Base-by-base conservation (phyloP, 2,113 vertebrate genomes). In the Nothoprocta pentlandii region DNA sequence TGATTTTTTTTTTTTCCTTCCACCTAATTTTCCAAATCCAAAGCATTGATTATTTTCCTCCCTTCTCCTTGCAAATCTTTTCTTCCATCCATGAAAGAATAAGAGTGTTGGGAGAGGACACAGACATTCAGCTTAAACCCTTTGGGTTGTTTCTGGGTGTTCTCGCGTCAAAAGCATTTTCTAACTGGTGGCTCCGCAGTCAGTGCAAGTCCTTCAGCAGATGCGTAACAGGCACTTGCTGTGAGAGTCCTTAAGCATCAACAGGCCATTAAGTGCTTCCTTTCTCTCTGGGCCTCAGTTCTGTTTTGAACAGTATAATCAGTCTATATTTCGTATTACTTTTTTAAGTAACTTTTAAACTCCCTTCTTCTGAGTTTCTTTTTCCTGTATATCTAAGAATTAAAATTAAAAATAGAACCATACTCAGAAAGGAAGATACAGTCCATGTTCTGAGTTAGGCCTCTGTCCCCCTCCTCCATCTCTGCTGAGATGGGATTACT, bases 181-280 rank as follows among this genome's bases (percentile, higher is more conserved):
- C 63, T 68, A 61, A 91, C 91, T 79, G 73, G 78, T 74, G 64
- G 47, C 53, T 93, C 6, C 7, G 89, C 64, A 94, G 75, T 16
- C 89, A 21, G 9, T 44, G 71, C 87, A 75, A 82, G 74, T 84
- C 73, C 87, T 92, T 94, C 80, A 90, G 85, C 84, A 90, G 85
- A 75, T 1, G 26, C 20, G 7, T 78, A 95, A 88, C 69, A 91
- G 78, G 76, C 87, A 89, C 71, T 93, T 92, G 84, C 26, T 93
- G 95, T 79, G 64, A 94, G 95, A 92, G 94, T 86, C 82, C 80
- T 95, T 90, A 78, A 79, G 56, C 47, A 23, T 93, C 61, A 97
- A 69, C 32, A 85, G 94, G 68, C 80, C 69, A 61, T 77, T 94
- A 88, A 92, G 82, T 68, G 54, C 58, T 92, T 95, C 73, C 73